Evolutionary conservation across 2,797 vertebrate species (phyloP), one percentile per base, ranked within the genome.

Genomic region (Tympanoctomys barrerae): DNA sequence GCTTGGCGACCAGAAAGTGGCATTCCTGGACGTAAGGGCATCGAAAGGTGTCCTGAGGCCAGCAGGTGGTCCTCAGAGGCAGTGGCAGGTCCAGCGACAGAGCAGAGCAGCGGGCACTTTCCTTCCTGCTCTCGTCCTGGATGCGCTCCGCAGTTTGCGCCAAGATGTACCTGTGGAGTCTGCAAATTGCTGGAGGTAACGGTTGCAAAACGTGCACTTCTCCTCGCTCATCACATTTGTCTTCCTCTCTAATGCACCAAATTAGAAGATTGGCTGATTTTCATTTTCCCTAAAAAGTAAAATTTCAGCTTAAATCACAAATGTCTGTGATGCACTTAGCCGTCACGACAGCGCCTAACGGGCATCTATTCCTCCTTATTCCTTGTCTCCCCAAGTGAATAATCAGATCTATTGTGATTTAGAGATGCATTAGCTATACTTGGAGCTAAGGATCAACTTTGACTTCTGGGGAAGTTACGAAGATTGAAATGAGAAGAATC

Each of bases 401-500:
- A 93, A 97, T 97, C 96, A 90, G 49, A 61, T 91, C 62, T 92
- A 36, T 46, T 89, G 33, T 61, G 91, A 93, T 97, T 97, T 97
- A 95, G 96, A 98, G 97, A 97, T 70, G 57, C 94, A 94, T 97
- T 97, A 97, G 42, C 89, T 82, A 78, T 91, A 97, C 94, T 98
- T 97, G 95, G 3, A 89, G 54, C 73, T 96, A 71, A 95, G 94
- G 85, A 97, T 95, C 95, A 97, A 89, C 92, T 89, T 94, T 89
- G 81, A 79, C 80, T 94, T 94, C 83, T 64, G 49, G 49, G 68
- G 52, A 92, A 90, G 70, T 89, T 84, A 86, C 66, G 70, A 18
- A 52, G 86, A 87, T 83, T 89, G 91, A 94, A 85, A 82, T 68
- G 26, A 31, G 83, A 57, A 94, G 86, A 96, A 73, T 87, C 26